phyloP scores from a whole-genome alignment of 2,113 vertebrate species.

The Pristiophorus japonicus region DNA sequence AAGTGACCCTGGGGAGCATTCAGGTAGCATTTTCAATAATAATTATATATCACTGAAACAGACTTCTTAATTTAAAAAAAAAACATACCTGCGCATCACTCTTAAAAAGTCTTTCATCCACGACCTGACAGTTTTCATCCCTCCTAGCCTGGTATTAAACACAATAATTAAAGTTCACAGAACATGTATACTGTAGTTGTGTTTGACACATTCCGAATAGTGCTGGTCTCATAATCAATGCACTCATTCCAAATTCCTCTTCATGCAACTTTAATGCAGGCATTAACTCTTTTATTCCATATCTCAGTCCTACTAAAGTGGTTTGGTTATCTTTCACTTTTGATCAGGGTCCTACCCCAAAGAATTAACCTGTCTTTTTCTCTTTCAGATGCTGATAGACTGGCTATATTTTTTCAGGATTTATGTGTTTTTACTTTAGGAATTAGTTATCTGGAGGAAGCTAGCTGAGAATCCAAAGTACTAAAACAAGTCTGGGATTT shows the following conservation, averaged over 20 bases:
- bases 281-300: not conserved
- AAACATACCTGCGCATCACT: constrained; percentile 63
- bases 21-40: not conserved
- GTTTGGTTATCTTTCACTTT: not conserved
- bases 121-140: constrained; percentile 57
- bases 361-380: not conserved
- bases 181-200: not conserved
- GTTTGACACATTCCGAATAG: not conserved
- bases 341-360: not conserved
- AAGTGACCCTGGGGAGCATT: not conserved
- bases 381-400: not conserved
- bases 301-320: not conserved
- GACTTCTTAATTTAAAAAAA: not conserved
- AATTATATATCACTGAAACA: not conserved
- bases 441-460: not conserved
- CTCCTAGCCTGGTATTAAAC: constrained; percentile 57
- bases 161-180: constrained; percentile 20
- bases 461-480: not conserved
- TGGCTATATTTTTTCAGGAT: not conserved
- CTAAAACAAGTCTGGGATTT: not conserved
- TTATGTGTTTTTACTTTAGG: not conserved
- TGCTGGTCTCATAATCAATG: too few species aligned
- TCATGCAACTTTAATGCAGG: not conserved
- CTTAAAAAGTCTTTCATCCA: constrained; percentile 63
- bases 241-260: not conserved